Base-by-base conservation (phyloP, 2,888 invertebrate genomes). In the Dorcus parallelipipedus region DNA sequence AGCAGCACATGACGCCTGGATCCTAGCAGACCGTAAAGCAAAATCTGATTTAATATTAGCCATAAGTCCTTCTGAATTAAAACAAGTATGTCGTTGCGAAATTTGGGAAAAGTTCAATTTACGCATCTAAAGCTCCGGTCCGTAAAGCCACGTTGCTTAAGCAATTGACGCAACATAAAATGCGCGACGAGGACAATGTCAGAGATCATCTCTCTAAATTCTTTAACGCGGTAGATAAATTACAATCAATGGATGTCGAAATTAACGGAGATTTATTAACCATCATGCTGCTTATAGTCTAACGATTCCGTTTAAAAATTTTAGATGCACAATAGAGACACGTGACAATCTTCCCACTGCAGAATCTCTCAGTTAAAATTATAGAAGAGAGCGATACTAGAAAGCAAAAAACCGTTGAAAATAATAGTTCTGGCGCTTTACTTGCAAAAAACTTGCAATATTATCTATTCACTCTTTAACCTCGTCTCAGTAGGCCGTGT, bases 51-150 rank as follows among this genome's bases (percentile, higher is more conserved):
- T 58, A 7, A 61, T 61, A 33, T 33, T 58, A 23, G 20, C 58
- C 1, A 61, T 61, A 9, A 39, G 17, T 26, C 55, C 61, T 26
- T 41, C 67, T 3, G 71, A 73, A 56, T 49, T 73, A 7, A 67
- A 68, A 40, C 63, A 71, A 52, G 54, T 71, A 6, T 64, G 65
- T 26, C 55, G 64, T n/a, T 72, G 67, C 53, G 9, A 42, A 4
- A 59, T 41, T 10, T 41, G 41, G 41, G 41, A 41, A n/a, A 41
- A 41, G 1, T 41, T 41, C 41, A 1, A 41, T 41, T 14, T 41
- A 41, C 14, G 41, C 41, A 6, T 41, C 41, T 10, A 41, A 41
- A 41, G 41, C 4, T 5, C 41, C 41, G 7, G 41, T n/a, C 2
- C 41, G 41, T 6, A 41, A 41, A 9, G 41, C 14, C n/a, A 41